These are phyloP conservation scores for Achroia grisella DNA, from an alignment of 1,140 invertebrate genomes.

Conservation along the genomic window DNA sequence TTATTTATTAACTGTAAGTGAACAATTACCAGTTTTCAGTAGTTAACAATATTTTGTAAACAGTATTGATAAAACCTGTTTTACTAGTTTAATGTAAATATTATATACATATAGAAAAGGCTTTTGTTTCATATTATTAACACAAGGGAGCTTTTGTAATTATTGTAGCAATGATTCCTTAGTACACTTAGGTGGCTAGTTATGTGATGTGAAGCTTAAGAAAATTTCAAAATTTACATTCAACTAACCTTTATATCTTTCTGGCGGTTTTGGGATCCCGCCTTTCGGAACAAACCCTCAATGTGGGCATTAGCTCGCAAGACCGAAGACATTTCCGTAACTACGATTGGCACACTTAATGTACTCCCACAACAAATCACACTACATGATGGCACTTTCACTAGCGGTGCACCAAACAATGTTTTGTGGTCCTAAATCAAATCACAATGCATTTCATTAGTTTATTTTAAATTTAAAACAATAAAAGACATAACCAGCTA, in stretches of 20 bases:
- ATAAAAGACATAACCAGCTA: constrained; percentile 5
- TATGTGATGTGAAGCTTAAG: too few relatives aligned
- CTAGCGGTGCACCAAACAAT: constrained; percentile 77
- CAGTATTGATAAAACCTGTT: too few relatives aligned
- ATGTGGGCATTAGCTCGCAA: constrained; percentile 79
- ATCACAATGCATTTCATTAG: constrained; percentile 7
- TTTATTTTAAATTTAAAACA: neutral
- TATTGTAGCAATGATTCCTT: too few relatives aligned
- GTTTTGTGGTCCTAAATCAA: constrained; percentile 62
- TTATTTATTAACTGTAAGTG: too few relatives aligned
- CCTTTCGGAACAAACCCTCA: constrained; percentile 90
- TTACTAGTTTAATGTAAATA: too few relatives aligned
- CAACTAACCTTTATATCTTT: constrained; percentile 82
- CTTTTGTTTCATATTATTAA: too few relatives aligned
- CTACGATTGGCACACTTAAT: constrained; percentile 83
- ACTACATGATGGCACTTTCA: constrained; percentile 71
- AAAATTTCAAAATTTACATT: constrained; percentile 7
- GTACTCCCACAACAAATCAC: constrained; percentile 76
- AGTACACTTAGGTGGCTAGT: too few relatives aligned
- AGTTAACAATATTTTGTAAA: too few relatives aligned
- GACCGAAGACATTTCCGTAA: constrained; percentile 81
- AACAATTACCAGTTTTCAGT: too few relatives aligned
- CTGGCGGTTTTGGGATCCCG: constrained; percentile 85
- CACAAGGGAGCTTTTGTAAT: too few relatives aligned
- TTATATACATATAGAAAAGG: too few relatives aligned